Evolutionary conservation across 2,113 vertebrate species (phyloP).

Genomic region (Cyanistes caeruleus): DNA sequence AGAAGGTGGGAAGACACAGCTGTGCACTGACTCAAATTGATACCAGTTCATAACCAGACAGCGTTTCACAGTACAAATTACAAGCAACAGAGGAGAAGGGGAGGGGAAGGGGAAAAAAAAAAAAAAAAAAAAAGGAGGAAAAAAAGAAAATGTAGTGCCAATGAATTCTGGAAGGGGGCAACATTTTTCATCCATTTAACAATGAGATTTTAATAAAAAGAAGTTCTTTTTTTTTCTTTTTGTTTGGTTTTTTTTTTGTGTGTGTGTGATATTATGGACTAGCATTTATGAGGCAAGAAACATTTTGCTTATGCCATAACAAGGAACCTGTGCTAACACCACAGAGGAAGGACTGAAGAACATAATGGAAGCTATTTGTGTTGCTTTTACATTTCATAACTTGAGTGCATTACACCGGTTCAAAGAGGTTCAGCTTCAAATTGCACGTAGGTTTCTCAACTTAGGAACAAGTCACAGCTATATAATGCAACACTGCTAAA

Average conservation of each 20-base stretch:
- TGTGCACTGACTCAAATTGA: slow-evolving; percentile 34
- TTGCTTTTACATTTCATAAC: not conserved
- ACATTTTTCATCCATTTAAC: slow-evolving; percentile 64
- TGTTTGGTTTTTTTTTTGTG: not conserved
- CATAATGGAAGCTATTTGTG: not conserved
- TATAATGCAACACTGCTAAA: not conserved
- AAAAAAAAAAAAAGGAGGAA: fast-evolving
- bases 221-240: not conserved
- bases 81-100: not conserved
- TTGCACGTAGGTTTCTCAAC: not conserved
- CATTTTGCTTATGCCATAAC: not conserved
- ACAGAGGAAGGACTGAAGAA: not conserved
- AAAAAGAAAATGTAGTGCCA: slow-evolving; percentile 49
- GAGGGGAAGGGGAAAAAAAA: fast-evolving
- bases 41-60: slow-evolving; percentile 48
- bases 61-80: slow-evolving; percentile 53
- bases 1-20: slow-evolving; percentile 60
- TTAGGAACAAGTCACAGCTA: not conserved
- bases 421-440: not conserved
- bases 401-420: not conserved
- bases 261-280: not conserved
- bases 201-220: slow-evolving; percentile 43
- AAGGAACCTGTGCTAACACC: not conserved
- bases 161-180: slow-evolving; percentile 63
- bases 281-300: slow-evolving; percentile 10